Evolutionary conservation across 2,797 vertebrate species (phyloP), one percentile per base, ranked within the genome.

Genomic region (Macroramphosus scolopax): DNA sequence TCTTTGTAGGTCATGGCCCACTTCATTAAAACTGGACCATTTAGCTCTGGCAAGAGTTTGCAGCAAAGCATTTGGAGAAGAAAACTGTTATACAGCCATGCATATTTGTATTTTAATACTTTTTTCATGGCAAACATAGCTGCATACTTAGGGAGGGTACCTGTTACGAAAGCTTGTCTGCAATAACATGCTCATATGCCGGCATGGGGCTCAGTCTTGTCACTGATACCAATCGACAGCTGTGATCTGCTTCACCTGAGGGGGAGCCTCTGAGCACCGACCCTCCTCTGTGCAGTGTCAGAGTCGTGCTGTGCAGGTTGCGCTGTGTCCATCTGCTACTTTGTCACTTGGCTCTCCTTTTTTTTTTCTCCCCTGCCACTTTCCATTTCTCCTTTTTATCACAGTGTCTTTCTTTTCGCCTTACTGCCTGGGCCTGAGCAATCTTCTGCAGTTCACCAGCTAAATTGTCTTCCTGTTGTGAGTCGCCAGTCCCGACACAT

Each of bases 321-420:
- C 63, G 67, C 55, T 44, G 59, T 55, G 54, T 66, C 62, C 56
- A 66, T 78, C 62, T 65, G 66, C 65, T 62, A 51, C 29, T 24
- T 53, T 60, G 47, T 57, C 28, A 38, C 48, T 49, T 22, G 49
- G 37, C 37, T 57, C 41, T 37, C 47, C 41, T 40, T 30, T 24
- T 24, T 31, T 2, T 6, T 42, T 31, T 50, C 49, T 39, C 42
- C 6, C 46, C 42, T 28, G 35, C 43, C 16, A 26, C 12, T 3
- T 49, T 46, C 34, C 10, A 22, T 33, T 43, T 6, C 16, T 39
- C 29, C 36, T 11, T 15, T 31, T 17, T 5, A 8, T 9, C 6
- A 3, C 0, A 13, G 8, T 17, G 11, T 33, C 1, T 5, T n/a
- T 41, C 1, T 5, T 7, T 31, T 4, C 12, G 25, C 28, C 22